Evolutionary conservation across 2,888 invertebrate species (phyloP).

Genomic region (Metallyticus violacea): DNA sequence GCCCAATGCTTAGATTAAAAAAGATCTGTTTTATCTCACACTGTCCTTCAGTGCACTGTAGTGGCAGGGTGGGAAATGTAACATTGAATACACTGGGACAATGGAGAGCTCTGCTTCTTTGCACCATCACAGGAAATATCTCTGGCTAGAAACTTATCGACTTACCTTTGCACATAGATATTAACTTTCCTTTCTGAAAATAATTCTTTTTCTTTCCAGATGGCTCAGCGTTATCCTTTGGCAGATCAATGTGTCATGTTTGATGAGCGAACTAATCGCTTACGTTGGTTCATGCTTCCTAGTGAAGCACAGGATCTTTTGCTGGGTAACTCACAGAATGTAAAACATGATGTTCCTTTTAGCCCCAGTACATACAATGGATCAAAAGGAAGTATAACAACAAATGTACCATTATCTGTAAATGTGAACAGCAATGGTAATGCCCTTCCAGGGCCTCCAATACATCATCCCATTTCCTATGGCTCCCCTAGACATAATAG

Average conservation of each 20-base stretch:
- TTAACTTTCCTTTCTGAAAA: no score
- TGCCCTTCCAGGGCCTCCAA: neutral
- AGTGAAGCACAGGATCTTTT: slow-evolving; percentile 79
- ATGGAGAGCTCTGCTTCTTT: no score
- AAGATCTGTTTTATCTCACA: no score
- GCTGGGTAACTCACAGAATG: slow-evolving; percentile 69
- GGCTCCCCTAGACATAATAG: slow-evolving; percentile 34
- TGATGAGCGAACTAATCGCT: slow-evolving; percentile 61
- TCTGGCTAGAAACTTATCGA: no score
- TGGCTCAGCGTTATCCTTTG: slow-evolving; percentile 69
- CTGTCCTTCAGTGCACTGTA: no score
- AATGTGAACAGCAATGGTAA: neutral
- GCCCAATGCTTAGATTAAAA: no score
- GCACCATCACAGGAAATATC: no score
- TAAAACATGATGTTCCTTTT: slow-evolving; percentile 74
- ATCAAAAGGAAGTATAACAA: slow-evolving; percentile 36
- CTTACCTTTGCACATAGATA: no score
- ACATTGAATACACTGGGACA: no score
- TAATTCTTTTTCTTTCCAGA: slow-evolving; percentile 40
- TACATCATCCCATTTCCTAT: slow-evolving; percentile 46
- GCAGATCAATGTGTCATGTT: slow-evolving; percentile 74
- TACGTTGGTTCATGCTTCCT: slow-evolving; percentile 88
- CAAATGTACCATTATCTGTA: neutral
- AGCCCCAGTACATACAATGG: slow-evolving; percentile 60
- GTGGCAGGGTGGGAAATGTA: no score